Base-by-base conservation (phyloP, 2,888 invertebrate species). In the Chelonus formosanus region DNA sequence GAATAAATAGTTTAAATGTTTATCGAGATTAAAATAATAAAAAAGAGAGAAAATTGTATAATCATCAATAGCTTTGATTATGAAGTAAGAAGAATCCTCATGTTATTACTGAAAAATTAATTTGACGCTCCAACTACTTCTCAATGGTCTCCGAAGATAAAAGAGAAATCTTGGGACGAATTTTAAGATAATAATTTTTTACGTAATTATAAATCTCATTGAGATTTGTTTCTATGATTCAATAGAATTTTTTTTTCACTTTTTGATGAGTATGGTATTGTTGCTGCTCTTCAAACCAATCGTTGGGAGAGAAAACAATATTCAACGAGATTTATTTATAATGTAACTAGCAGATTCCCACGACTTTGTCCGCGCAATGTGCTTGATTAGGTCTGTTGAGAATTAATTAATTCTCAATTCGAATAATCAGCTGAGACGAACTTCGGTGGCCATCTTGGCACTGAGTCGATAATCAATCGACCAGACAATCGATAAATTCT, bases 91-190 rank as follows among this genome's bases (percentile, higher is more conserved):
- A 48, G 10, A 31, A 10, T 48, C 48, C 31, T 48, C 6, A 48
- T 48, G 10, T 20, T 48, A 48, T 48, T 20, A 48, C 20, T 48
- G 48, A 10, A 48, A 48, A 48, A 48, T 48, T 48, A 48, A 48
- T 48, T 48, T 48, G 10, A 10, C 10, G 31, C 48, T 48, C 10
- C 31, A 48, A 48, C n/a, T 10, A 5, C 10, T 10, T 48, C 48
- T 48, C 48, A 31, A 48, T 48, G 48, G 48, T 10, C 10, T 10
- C n/a, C 31, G 6, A 4, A 48, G 5, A 31, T 5, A 48, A 20
- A 48, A 48, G 31, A 10, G 6, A 20, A 10, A 48, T 48, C 20
- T 20, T 20, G 20, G 2, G 20, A 20, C 20, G 20, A 20, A 48
- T 48, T 48, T 48, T 48, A 10, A 20, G 48, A 5, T 48, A 20